phyloP scores from a whole-genome alignment of 2,797 vertebrate genomes.

The Siniperca obscura region DNA sequence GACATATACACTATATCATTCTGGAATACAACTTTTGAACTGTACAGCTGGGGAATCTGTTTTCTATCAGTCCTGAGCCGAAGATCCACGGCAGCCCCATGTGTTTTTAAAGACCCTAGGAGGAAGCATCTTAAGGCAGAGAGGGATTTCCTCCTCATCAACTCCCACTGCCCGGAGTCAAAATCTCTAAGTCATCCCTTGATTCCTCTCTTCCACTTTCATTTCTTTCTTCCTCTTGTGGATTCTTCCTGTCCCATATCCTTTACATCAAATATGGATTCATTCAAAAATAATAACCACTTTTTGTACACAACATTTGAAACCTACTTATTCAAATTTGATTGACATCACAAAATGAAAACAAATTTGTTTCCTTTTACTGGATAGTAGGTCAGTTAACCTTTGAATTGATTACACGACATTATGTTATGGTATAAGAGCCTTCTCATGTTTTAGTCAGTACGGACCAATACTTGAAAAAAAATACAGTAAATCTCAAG shows the following conservation, averaged over 20 bases:
- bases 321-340: background rate
- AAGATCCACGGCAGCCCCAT: conserved; percentile 56
- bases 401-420: conserved; percentile 10
- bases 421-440: background rate
- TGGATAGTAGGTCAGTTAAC: background rate
- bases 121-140: conserved; percentile 66
- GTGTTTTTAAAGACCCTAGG: conserved; percentile 64
- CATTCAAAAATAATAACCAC: background rate
- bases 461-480: background rate
- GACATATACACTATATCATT: conserved; percentile 21
- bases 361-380: background rate
- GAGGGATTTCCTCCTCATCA: conserved; percentile 79
- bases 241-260: conserved; percentile 30
- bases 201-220: conserved; percentile 58
- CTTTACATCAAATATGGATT: conserved; percentile 47
- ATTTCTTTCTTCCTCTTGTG: conserved; percentile 50
- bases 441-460: background rate
- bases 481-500: background rate
- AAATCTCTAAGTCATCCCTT: conserved; percentile 50
- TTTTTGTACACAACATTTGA: background rate
- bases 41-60: conserved; percentile 61
- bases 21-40: conserved; percentile 32
- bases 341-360: background rate
- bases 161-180: conserved; percentile 55
- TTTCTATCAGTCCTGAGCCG: conserved; percentile 59